Base-by-base conservation (phyloP, 2,888 invertebrate genomes). In the Mantis religiosa region DNA sequence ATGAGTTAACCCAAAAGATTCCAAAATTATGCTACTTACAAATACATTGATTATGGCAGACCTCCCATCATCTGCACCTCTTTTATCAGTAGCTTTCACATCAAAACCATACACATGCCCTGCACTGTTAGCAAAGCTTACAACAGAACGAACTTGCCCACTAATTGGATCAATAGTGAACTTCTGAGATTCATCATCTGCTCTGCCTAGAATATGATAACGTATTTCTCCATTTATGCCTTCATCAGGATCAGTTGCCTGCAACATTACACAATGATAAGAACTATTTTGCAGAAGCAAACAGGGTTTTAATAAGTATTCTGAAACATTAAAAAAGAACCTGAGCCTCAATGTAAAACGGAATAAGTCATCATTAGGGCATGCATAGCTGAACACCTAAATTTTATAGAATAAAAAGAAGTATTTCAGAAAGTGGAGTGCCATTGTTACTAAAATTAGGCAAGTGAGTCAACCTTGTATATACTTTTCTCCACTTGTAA, bases 21-120 rank as follows among this genome's bases (percentile, higher is more conserved):
- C 25, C 54, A 71, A 3, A 71, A 71, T 6, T 71, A 20, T 6
- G 28, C 8, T 89, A 95, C 96, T 95, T 93, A 97, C 97, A 92
- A 97, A 97, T 89, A 98, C 97, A 92, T 97, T 97, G 87, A 97
- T 96, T 90, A 97, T 97, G 86, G 97, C 96, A 14, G 97, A 97
- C 90, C 95, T 95, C 2, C 98, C 98, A 92, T 97, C 96, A 91
- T 97, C 97, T 84, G 96, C 96, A 1, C 98, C 98, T 34, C 95
- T 94, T 89, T 96, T 95, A 92, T 98, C 98, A 0, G 97, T 97
- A 15, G 97, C 98, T 93, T 97, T 97, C 15, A 98, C 97, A 93
- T 98, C 97, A 92, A 98, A 97, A 0, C 97, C 97, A 92, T 96
- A 97, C 83, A 98, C 96, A 90, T 95, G 94, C 0, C 97, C 97